A percentile compares a stretch with the other conserved stretches of the same genome.
Evolutionary conservation across 2,113 vertebrate genomes (phyloP).

Genomic region (Tringa solitaria): DNA sequence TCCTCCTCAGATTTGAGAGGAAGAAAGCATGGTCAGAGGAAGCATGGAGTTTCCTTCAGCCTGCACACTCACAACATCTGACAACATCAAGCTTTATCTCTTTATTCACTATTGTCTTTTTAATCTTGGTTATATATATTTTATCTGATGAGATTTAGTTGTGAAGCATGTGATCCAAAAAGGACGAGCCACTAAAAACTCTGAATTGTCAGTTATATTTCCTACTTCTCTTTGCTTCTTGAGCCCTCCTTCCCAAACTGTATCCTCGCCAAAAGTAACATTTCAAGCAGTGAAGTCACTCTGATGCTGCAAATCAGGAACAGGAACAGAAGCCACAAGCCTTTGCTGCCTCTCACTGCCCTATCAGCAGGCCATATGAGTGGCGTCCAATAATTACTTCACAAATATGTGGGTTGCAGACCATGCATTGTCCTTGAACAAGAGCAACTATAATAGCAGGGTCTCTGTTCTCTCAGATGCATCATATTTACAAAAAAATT

Average conservation of each 20-base stretch:
- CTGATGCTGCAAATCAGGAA: not conserved
- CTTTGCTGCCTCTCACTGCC: not conserved
- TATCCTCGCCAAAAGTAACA: not conserved
- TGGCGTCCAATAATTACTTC: not conserved
- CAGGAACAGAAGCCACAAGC: not conserved
- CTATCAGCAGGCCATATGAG: fast-evolving
- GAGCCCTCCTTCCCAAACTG: not conserved
- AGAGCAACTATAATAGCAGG: not conserved
- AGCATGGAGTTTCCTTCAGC: not conserved
- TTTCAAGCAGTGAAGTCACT: not conserved
- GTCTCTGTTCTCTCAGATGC: not conserved
- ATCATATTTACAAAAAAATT: not conserved
- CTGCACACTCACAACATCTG: not conserved
- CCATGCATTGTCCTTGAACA: not conserved
- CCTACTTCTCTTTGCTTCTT: not conserved
- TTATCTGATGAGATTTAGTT: not conserved
- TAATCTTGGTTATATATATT: not conserved
- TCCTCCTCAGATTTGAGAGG: not conserved
- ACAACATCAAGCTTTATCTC: not conserved
- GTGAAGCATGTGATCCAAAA: not conserved
- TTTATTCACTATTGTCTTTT: not conserved
- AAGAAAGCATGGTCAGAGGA: not conserved
- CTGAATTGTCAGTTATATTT: not conserved
- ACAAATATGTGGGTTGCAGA: not conserved
- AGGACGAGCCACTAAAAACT: not conserved